phyloP scores from a whole-genome alignment of 2,113 vertebrate species.

The Rattus rattus region DNA sequence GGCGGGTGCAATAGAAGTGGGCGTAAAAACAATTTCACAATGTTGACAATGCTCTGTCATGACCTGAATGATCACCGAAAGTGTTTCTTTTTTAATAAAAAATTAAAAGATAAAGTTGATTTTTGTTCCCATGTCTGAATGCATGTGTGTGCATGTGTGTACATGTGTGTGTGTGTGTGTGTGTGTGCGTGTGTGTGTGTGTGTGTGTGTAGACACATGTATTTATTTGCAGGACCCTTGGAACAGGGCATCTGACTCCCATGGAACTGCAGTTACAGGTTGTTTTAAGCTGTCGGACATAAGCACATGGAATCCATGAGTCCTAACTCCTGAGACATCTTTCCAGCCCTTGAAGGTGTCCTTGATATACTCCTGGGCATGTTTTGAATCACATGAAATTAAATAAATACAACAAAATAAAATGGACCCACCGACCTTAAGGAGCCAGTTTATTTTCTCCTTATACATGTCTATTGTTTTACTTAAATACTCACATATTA shows the following conservation, averaged over 20 bases:
- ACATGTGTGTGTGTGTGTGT: not conserved
- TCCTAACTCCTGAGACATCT: not conserved
- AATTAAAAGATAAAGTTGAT: not conserved
- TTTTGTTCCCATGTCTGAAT: not conserved
- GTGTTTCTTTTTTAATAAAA: not conserved
- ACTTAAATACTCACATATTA: not conserved
- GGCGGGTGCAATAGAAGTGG: not conserved
- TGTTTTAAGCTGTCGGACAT: not conserved
- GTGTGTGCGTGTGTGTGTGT: not conserved
- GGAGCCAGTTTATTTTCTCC: not conserved
- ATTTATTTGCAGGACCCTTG: too few species aligned
- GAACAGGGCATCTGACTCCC: not conserved
- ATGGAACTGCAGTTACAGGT: not conserved
- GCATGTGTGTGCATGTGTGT: not conserved
- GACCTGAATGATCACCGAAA: not conserved
- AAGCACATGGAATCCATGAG: not conserved
- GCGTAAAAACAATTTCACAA: not conserved
- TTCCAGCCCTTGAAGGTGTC: too few species aligned
- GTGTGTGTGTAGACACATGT: too few species aligned
- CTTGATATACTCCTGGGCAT: not conserved
- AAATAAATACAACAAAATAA: conserved; percentile 35
- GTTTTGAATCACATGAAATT: not conserved
- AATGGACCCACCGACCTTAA: not conserved
- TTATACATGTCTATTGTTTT: not conserved
- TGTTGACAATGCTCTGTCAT: not conserved